Conservation (phyloP, 2,888 invertebrate genomes). For the Eristalis intricaria region DNA sequence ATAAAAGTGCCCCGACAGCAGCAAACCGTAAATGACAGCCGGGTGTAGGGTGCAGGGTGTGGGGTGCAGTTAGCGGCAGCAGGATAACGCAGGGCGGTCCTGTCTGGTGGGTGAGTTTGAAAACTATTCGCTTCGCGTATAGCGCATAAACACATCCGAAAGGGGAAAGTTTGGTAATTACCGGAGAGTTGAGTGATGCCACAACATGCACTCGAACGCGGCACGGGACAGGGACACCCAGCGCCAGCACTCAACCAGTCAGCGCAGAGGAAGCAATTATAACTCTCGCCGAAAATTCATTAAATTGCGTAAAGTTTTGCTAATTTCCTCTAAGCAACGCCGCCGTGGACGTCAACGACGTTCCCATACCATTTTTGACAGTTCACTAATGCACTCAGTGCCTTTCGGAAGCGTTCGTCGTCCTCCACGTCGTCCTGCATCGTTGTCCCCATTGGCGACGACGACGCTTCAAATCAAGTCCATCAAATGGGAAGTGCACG, state of each 20-base stretch:
- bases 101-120: constrained; percentile 45
- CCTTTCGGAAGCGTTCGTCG: too few species aligned
- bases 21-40: constrained; percentile 61
- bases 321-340: constrained; percentile 58
- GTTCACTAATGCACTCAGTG: constrained; percentile 22
- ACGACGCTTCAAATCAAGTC: not conserved
- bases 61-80: not conserved
- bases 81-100: not conserved
- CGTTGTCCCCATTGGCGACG: too few species aligned
- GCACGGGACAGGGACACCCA: constrained; percentile 28
- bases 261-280: constrained; percentile 66
- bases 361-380: constrained; percentile 53
- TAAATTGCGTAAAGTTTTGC: constrained; percentile 69
- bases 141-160: constrained; percentile 47
- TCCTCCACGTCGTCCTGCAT: too few species aligned
- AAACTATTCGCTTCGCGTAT: constrained; percentile 58
- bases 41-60: not conserved
- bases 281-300: constrained; percentile 62
- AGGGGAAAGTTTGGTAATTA: constrained; percentile 68
- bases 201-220: constrained; percentile 64
- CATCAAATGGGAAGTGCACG: not conserved
- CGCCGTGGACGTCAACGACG: not conserved
- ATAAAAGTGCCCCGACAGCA: constrained; percentile 62
- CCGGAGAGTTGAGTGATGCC: constrained; percentile 66
- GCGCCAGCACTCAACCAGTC: not conserved